Evolutionary conservation across 1,140 invertebrate genomes (phyloP).

Genomic region (Popillia japonica): DNA sequence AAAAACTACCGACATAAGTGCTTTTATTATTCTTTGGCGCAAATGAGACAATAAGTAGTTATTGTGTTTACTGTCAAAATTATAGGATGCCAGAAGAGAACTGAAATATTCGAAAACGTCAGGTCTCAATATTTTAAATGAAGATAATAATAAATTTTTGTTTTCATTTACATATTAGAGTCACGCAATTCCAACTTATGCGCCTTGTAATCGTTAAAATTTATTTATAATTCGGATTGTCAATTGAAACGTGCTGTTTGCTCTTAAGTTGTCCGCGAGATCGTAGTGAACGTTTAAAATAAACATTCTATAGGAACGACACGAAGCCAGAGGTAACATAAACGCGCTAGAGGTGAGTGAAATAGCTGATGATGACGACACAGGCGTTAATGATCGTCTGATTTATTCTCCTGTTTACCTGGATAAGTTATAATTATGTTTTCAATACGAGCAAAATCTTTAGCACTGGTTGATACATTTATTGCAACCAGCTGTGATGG

Average conservation of each 20-base stretch:
- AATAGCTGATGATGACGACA: background rate
- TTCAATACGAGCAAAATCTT: conserved; percentile 5
- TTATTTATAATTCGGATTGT: background rate
- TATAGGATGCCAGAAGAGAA: too few species aligned
- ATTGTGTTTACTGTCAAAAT: too few species aligned
- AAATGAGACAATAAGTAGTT: too few species aligned
- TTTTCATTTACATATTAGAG: too few species aligned
- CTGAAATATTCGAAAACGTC: too few species aligned
- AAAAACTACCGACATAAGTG: too few species aligned
- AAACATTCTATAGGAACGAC: background rate
- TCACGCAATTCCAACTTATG: background rate
- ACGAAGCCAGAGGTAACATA: background rate
- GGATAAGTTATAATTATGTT: conserved; percentile 5
- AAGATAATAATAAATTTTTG: too few species aligned
- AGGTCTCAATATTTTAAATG: too few species aligned
- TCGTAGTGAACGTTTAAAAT: conserved; percentile 1
- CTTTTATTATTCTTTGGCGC: too few species aligned
- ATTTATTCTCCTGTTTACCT: conserved; percentile 5
- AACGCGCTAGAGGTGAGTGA: background rate
- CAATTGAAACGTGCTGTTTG: background rate
- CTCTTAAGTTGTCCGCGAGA: background rate
- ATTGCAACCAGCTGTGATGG: background rate
- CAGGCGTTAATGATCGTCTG: background rate
- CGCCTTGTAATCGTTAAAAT: background rate
- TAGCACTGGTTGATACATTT: background rate